A percentile compares a stretch with the other conserved stretches of the same genome.
These are phyloP conservation scores for Notothenia coriiceps DNA, from an alignment of 2,113 vertebrate genomes.

Conservation along the genomic window DNA sequence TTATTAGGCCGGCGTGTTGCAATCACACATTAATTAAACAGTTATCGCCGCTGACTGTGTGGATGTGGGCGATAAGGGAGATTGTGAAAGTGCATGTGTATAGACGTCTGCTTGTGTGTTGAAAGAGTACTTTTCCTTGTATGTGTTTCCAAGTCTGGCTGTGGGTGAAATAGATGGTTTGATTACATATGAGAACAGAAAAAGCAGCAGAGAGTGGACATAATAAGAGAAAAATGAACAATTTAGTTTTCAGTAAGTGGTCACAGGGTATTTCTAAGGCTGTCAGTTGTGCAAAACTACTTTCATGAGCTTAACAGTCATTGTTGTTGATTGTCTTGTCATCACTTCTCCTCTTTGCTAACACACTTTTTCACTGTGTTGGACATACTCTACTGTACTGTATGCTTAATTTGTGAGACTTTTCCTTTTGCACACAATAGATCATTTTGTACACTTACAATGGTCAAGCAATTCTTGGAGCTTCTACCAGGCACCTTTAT, in stretches of 20 bases:
- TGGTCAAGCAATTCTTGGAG: too few species aligned
- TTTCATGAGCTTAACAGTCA: not conserved
- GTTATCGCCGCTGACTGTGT: constrained; percentile 5
- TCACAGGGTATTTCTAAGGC: not conserved
- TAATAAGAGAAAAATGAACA: not conserved
- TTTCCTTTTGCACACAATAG: constrained; percentile 3
- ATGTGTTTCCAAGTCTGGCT: not conserved
- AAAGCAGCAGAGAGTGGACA: not conserved
- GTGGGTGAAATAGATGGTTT: not conserved
- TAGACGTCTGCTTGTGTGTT: constrained; percentile 17
- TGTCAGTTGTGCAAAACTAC: constrained; percentile 18
- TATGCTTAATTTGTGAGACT: constrained; percentile 23
- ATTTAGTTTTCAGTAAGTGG: not conserved
- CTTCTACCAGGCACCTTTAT: too few species aligned
- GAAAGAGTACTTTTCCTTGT: not conserved
- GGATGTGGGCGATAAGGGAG: not conserved
- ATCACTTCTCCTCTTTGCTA: too few species aligned
- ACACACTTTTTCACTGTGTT: too few species aligned
- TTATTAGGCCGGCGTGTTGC: constrained; percentile 36
- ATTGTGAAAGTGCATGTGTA: not conserved
- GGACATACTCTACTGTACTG: not conserved
- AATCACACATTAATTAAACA: constrained; percentile 13
- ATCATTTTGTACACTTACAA: too few species aligned
- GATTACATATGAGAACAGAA: not conserved
- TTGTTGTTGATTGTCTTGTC: not conserved